Evolutionary conservation across 2,797 vertebrate genomes (phyloP).

Genomic region (Characodon lateralis): DNA sequence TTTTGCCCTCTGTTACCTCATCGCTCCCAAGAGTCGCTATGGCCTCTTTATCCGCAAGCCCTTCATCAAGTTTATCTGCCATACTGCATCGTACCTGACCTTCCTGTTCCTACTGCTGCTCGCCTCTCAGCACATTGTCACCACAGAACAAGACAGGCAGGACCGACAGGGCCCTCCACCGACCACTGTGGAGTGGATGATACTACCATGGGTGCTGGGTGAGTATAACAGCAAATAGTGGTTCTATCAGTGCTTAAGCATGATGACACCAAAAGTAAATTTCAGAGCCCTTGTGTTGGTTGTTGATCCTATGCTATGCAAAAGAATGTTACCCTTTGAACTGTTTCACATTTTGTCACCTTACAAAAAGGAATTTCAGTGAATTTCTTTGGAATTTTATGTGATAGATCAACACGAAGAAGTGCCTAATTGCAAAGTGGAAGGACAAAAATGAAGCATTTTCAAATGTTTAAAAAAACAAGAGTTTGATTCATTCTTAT

Average conservation of each 20-base stretch:
- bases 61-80: slow-evolving; percentile 99
- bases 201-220: slow-evolving; percentile 87
- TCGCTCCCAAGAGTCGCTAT: slow-evolving; percentile 93
- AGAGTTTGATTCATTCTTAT: no score
- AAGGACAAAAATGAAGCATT: no score
- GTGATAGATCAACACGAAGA: no score
- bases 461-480: no score
- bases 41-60: slow-evolving; percentile 98
- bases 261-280: not conserved
- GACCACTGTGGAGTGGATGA: slow-evolving; percentile 98
- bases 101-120: slow-evolving; percentile 96
- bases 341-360: not conserved
- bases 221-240: slow-evolving; percentile 29
- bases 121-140: slow-evolving; percentile 94
- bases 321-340: not conserved
- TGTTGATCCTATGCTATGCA: not conserved
- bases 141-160: slow-evolving; percentile 86
- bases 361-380: not conserved
- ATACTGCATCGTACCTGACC: slow-evolving; percentile 98
- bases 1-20: slow-evolving; percentile 95
- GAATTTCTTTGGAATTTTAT: not conserved
- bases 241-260: no score
- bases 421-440: no score
- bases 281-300: not conserved
- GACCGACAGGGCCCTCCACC: slow-evolving; percentile 89